A percentile compares a stretch with the other conserved stretches of the same genome.
These are phyloP conservation scores for Etheostoma cragini DNA, from an alignment of 2,113 vertebrate genomes.

Conservation along the genomic window DNA sequence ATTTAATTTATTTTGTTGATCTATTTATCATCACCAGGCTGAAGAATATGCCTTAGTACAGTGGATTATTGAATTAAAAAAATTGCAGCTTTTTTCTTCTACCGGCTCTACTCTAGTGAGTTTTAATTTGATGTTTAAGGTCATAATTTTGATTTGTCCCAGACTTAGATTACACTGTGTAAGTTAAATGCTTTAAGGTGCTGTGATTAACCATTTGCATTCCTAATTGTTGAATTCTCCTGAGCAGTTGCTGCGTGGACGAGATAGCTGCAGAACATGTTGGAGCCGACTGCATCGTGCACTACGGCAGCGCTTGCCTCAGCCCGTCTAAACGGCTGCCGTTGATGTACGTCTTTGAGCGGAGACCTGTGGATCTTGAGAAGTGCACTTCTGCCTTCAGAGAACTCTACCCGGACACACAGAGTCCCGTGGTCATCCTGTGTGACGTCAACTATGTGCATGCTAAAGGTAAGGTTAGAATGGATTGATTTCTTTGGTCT, in stretches of 20 bases:
- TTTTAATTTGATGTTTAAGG: neutral
- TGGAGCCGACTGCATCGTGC: conserved; percentile 88
- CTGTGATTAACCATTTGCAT: neutral
- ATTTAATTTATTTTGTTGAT: neutral
- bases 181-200: neutral
- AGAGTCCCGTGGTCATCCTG: conserved; percentile 85
- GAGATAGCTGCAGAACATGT: conserved; percentile 93
- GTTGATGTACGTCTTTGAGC: conserved; percentile 89
- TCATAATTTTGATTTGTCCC: neutral
- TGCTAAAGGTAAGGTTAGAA: conserved; percentile 67
- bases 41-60: neutral
- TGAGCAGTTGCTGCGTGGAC: conserved; percentile 94
- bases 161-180: neutral
- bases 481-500: too few relatives aligned
- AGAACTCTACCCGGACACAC: conserved; percentile 83
- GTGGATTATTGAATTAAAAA: neutral
- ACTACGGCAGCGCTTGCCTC: conserved; percentile 92
- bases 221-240: neutral
- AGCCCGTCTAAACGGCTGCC: conserved; percentile 90
- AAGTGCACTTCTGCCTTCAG: conserved; percentile 85
- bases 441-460: conserved; percentile 87
- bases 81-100: neutral
- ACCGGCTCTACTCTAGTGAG: neutral
- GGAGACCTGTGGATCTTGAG: conserved; percentile 80
- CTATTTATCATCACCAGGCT: neutral